phyloP scores from a whole-genome alignment of 2,797 vertebrate species.

The Eospalax fontanierii region DNA sequence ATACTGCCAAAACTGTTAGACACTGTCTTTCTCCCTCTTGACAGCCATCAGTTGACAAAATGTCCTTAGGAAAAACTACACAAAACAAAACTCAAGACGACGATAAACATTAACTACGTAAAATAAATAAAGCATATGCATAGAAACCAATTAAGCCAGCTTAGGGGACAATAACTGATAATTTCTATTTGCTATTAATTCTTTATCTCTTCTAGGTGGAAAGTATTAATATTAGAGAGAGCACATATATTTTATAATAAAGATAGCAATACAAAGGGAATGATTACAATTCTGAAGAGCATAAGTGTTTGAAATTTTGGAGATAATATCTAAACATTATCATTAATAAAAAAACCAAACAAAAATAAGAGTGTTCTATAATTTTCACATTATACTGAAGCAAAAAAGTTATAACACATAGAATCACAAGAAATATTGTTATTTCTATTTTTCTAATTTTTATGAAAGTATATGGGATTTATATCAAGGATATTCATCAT shows the following conservation, averaged over 20 bases:
- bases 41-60: too few species aligned
- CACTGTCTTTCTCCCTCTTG: too few species aligned
- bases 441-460: conserved; percentile 66
- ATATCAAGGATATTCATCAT: conserved; percentile 69
- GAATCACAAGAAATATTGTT: background rate
- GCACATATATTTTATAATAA: background rate
- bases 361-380: background rate
- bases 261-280: background rate
- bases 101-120: background rate
- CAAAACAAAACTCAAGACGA: background rate
- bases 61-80: too few species aligned
- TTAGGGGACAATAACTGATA: background rate
- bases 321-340: background rate
- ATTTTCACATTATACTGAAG: background rate
- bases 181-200: background rate
- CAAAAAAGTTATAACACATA: background rate
- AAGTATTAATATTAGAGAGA: background rate
- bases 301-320: background rate
- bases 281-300: background rate
- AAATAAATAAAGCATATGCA: background rate
- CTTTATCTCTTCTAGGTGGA: background rate
- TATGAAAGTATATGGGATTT: conserved; percentile 54
- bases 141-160: background rate
- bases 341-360: background rate
- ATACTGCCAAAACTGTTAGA: too few species aligned